Evolutionary conservation across 2,797 vertebrate genomes (phyloP).

Genomic region (Cichlasoma orientale): DNA sequence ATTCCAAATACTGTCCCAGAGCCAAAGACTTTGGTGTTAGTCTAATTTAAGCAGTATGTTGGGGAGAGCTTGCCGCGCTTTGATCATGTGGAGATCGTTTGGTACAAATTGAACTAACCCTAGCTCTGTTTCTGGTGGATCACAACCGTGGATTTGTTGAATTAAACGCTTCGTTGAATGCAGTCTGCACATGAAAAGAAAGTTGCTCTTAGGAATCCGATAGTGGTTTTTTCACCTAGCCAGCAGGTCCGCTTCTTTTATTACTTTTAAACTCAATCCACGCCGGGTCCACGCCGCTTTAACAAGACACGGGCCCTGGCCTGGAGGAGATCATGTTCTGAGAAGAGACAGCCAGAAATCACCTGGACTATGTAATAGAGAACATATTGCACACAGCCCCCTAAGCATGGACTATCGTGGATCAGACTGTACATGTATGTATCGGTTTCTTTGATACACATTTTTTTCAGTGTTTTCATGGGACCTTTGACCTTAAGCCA

Average conservation of each 20-base stretch:
- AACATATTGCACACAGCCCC: constrained; percentile 88
- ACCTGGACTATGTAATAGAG: constrained; percentile 94
- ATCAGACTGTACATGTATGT: constrained; percentile 79
- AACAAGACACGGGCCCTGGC: constrained; percentile 87
- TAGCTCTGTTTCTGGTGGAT: constrained; percentile 96
- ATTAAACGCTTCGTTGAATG: constrained; percentile 99
- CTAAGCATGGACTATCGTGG: constrained; percentile 80
- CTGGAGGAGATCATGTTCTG: constrained; percentile 91
- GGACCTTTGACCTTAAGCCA: constrained; percentile 64
- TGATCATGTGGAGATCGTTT: constrained; percentile 99
- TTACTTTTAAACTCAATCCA: constrained; percentile 99
- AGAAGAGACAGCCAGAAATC: constrained; percentile 85
- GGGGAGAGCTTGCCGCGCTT: constrained; percentile 93
- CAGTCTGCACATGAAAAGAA: constrained; percentile 98
- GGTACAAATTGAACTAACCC: constrained; percentile 99
- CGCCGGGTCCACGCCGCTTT: constrained; percentile 84
- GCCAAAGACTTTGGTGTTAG: constrained; percentile 99
- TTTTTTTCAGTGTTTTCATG: constrained; percentile 49
- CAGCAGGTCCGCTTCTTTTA: constrained; percentile 94
- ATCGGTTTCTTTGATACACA: constrained; percentile 69
- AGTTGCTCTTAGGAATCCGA: constrained; percentile 91
- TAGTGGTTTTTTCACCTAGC: constrained; percentile 96
- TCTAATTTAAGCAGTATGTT: constrained; percentile 99
- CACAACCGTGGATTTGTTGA: constrained; percentile 99
- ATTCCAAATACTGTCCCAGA: constrained; percentile 99